Percentiles rank a stretch among this genome's conserved stretches.
These are phyloP conservation scores for Gymnocheta viridis DNA, from an alignment of 2,888 invertebrate species.

Conservation along the genomic window DNA sequence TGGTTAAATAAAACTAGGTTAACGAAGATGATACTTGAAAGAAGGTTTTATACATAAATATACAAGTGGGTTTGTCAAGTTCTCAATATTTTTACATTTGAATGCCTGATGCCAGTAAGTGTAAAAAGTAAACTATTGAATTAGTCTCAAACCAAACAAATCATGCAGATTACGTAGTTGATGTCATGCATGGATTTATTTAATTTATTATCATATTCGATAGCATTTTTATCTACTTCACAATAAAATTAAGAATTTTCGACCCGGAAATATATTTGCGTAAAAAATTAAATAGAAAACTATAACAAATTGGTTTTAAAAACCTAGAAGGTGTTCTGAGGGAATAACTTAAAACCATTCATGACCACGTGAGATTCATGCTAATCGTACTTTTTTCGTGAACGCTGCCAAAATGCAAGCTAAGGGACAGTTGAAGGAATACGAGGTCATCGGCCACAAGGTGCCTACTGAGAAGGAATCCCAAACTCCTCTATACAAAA, in stretches of 20 bases:
- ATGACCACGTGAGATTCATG: no score
- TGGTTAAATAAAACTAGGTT: conserved; percentile 57
- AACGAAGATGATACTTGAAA: conserved; percentile 62
- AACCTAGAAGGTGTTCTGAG: no score
- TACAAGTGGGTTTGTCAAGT: conserved; percentile 30
- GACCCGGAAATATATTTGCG: no score
- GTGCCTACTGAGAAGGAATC: conserved; percentile 96
- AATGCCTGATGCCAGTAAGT: neutral
- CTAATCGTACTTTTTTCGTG: conserved; percentile 82
- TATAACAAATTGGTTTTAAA: no score
- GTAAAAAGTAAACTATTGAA: neutral
- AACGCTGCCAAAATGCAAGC: conserved; percentile 89
- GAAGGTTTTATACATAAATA: conserved; percentile 31
- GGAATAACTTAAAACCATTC: no score
- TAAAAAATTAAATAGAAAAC: no score
- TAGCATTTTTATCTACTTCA: no score
- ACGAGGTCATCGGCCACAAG: conserved; percentile 98
- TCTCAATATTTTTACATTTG: conserved; percentile 26
- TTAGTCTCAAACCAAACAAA: neutral
- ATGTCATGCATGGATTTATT: no score
- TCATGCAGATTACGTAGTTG: no score
- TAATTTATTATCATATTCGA: no score
- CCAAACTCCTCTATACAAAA: conserved; percentile 97
- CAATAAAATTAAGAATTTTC: no score
- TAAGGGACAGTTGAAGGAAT: conserved; percentile 98